These are phyloP conservation scores for Anas platyrhynchos DNA, from an alignment of 2,113 vertebrate genomes.

Conservation along the genomic window DNA sequence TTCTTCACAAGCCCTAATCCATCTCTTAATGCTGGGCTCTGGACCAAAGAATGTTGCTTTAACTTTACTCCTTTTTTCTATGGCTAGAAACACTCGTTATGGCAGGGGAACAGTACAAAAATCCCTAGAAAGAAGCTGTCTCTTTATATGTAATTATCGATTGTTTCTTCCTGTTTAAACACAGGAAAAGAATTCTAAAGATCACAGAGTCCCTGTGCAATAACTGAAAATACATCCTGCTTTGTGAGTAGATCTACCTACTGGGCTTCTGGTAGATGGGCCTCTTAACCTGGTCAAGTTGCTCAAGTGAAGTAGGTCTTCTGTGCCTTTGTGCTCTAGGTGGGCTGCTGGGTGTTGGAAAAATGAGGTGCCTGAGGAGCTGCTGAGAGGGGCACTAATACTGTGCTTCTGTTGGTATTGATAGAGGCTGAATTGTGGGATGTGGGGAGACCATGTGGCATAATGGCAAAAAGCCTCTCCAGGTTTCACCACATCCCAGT, in stretches of 20 bases:
- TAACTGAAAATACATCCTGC: not conserved
- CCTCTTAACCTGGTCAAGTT: not conserved
- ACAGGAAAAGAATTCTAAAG: not conserved
- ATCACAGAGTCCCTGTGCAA: not conserved
- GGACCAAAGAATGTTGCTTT: not conserved
- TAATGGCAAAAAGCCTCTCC: not conserved
- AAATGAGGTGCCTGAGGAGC: not conserved
- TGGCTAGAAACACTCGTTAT: not conserved
- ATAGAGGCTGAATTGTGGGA: not conserved
- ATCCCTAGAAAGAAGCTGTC: not conserved
- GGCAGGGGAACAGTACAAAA: not conserved
- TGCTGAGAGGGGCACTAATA: not conserved
- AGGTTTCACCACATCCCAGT: not conserved
- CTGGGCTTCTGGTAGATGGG: not conserved
- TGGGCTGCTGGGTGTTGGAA: not conserved
- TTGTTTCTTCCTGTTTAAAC: not conserved
- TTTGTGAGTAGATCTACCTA: not conserved
- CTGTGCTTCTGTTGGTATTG: not conserved
- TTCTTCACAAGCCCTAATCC: not conserved
- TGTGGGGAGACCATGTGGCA: not conserved
- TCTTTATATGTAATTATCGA: not conserved
- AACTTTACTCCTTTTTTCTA: not conserved
- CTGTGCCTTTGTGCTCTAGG: not conserved
- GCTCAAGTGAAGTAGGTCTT: not conserved
- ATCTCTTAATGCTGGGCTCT: not conserved